Conservation (phyloP, 2,113 vertebrate genomes). For the Lucifuga dentata region DNA sequence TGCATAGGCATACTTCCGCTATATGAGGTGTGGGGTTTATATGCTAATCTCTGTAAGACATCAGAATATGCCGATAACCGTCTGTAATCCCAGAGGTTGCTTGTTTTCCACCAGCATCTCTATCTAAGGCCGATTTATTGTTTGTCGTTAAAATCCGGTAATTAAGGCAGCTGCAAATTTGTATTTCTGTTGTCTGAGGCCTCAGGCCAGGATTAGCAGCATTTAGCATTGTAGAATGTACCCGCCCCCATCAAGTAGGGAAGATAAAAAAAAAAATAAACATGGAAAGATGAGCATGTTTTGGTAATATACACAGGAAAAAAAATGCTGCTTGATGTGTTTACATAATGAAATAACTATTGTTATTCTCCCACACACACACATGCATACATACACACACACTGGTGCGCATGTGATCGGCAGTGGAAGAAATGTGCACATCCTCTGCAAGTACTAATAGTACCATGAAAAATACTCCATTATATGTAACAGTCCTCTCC, state of each 20-base stretch:
- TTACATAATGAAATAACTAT: conserved; percentile 34
- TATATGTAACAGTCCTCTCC: too few relatives aligned
- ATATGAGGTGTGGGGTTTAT: conserved; percentile 31
- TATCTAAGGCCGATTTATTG: conserved; percentile 72
- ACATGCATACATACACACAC: conserved; percentile 28
- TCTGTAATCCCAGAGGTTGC: conserved; percentile 66
- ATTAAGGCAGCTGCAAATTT: conserved; percentile 80
- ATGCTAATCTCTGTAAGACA: conserved; percentile 58
- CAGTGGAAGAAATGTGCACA: too few relatives aligned
- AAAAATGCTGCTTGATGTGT: conserved; percentile 39
- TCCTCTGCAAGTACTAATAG: too few relatives aligned
- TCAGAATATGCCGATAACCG: conserved; percentile 62
- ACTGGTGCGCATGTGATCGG: background rate
- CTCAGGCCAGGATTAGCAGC: conserved; percentile 79
- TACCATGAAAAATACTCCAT: too few relatives aligned
- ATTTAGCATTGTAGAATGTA: conserved; percentile 75
- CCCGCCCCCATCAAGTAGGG: conserved; percentile 64
- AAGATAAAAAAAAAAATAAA: conserved; percentile 59
- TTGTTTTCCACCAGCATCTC: conserved; percentile 73
- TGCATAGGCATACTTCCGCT: conserved; percentile 14
- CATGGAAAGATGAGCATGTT: conserved; percentile 59
- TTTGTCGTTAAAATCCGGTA: conserved; percentile 81
- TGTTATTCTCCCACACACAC: too few relatives aligned
- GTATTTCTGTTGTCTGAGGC: conserved; percentile 81
- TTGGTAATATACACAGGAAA: conserved; percentile 29